phyloP scores from a whole-genome alignment of 2,888 invertebrate species.

The Sphaerophoria rueppellii region DNA sequence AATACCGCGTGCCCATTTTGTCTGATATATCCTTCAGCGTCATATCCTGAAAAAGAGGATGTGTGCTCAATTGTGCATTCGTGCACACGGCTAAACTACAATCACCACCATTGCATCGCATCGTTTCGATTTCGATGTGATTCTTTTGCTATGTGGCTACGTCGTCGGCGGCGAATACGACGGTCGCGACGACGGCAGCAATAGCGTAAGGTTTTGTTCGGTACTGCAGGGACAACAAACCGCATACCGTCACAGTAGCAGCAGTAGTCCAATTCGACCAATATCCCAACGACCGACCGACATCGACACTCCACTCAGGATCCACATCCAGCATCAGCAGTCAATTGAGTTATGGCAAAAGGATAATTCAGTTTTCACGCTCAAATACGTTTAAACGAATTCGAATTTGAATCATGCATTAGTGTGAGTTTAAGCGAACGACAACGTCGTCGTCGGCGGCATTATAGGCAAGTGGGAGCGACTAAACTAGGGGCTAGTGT shows the following conservation, averaged over 20 bases:
- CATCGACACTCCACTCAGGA: conserved; percentile 22
- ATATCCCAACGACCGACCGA: conserved; percentile 40
- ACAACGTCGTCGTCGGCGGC: too few relatives aligned
- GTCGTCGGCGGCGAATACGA: too few relatives aligned
- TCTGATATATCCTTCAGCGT: conserved; percentile 16
- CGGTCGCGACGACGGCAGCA: too few relatives aligned
- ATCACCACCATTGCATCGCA: conserved; percentile 28
- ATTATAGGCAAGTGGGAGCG: too few relatives aligned
- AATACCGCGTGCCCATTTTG: conserved; percentile 29
- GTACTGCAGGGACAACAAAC: not conserved
- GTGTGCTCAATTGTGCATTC: conserved; percentile 53
- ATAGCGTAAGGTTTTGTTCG: too few relatives aligned
- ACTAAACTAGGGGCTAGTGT: too few relatives aligned
- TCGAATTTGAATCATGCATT: not conserved
- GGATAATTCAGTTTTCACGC: conserved; percentile 69
- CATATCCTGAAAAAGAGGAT: conserved; percentile 23
- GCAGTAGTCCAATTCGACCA: conserved; percentile 12
- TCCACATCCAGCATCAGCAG: conserved; percentile 59
- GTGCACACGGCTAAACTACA: conserved; percentile 65
- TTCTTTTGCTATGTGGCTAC: conserved; percentile 4
- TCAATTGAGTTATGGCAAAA: conserved; percentile 70
- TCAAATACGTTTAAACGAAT: conserved; percentile 58
- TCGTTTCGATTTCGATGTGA: conserved; percentile 32
- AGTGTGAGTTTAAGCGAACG: too few relatives aligned
- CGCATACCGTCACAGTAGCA: not conserved